Evolutionary conservation across 2,797 vertebrate genomes (phyloP), one percentile per base, ranked within the genome.

Genomic region (Anguilla obscura): DNA sequence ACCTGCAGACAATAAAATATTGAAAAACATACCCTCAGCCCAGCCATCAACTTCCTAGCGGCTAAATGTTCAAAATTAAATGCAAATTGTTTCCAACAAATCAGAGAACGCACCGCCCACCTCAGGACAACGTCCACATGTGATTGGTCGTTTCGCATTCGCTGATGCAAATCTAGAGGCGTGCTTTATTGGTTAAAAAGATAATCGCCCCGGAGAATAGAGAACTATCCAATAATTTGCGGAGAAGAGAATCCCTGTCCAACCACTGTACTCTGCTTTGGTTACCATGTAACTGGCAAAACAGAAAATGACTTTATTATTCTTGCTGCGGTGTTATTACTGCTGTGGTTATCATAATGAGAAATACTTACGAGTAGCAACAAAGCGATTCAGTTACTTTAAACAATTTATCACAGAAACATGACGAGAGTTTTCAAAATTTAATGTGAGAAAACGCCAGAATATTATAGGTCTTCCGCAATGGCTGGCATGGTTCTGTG

Each of bases 401-500:
- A 69, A n/a, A 63, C 18, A 12, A 52, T 52, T 6, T 63, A 3
- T 63, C 58, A 4, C 12, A 63, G 21, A 63, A 18, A 58, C 18
- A 24, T 21, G 16, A 63, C 14, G 24, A 63, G 5, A 2, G 5
- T 16, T 4, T 80, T 40, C 33, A 27, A 45, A 16, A 80, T 12
- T 80, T 71, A 27, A 80, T 12, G 14, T 40, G 36, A 40, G 21
- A 6, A 48, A 36, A 48, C 40, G 50, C n/a, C 27, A 21, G 12
- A 84, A 74, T 40, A 40, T 84, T 85, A 45, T 33, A 88, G 87
- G 48, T 88, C 21, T 36, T 58, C 50, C 86, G 66, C 1, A 66
- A 97, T 97, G 97, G 93, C 94, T 71, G 90, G 90, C 3, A 63
- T 96, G 14, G 8, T 86, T 24, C 90, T 97, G 48, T 97, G 95